Evolutionary conservation across 2,888 invertebrate species (phyloP), one percentile per base, ranked within the genome.

Genomic region (Lasius platythorax): DNA sequence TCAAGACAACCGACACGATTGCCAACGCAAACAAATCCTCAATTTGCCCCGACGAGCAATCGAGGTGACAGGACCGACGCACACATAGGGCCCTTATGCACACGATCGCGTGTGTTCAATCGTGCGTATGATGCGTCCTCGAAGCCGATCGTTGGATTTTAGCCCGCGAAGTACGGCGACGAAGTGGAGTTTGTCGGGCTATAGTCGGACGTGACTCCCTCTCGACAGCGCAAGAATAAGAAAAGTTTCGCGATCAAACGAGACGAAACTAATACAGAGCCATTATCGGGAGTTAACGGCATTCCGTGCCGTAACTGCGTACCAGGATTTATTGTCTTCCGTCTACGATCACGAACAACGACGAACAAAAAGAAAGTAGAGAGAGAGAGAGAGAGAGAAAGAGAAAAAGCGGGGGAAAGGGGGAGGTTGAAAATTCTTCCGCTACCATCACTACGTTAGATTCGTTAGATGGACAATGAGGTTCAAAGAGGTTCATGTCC

Each of bases 191-290:
- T 70, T 33, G 68, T 33, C 56, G 50, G 37, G 68, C 46, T 67
- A 56, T 70, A 61, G 46, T 61, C 68, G 72, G 56, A 87, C 88
- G 88, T 85, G 87, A 89, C 66, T 76, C 61, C 40, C 79, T 85
- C 40, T n/a, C 53, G 83, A 89, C 79, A 86, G 61, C 30, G 64
- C 67, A 63, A 76, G 64, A 67, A 66, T 56, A 67, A 90, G 84
- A 86, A 90, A 88, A 88, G 72, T 88, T 90, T 72, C 75, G 66
- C 73, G 78, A 88, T 76, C 82, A 85, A 87, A 78, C 72, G 53
- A 83, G 73, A 89, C 84, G 87, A 85, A 87, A 90, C 87, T 89
- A 89, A 89, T 89, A 89, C 85, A 82, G 82, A 85, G 81, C 83
- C 87, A 86, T 88, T 88, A 88, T 88, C 85, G 79, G 64, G 83